phyloP scores from a whole-genome alignment of 2,797 vertebrate species.

The Heterohyrax brucei region DNA sequence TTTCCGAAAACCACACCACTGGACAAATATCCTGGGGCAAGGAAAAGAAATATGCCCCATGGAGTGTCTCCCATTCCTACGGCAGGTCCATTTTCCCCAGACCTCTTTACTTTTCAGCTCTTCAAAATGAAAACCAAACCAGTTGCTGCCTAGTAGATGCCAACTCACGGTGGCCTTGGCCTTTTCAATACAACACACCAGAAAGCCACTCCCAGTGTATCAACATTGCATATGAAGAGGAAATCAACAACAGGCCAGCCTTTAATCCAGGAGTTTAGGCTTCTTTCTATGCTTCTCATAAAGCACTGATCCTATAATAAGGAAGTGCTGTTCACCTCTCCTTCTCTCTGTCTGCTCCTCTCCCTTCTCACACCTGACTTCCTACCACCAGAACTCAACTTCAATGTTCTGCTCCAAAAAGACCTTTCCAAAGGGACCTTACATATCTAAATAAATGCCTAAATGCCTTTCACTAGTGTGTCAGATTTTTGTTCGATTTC shows the following conservation, averaged over 20 bases:
- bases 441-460: neutral
- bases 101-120: neutral
- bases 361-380: neutral
- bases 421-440: neutral
- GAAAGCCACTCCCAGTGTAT: neutral
- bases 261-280: neutral
- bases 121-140: neutral
- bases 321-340: neutral
- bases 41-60: neutral
- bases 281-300: neutral
- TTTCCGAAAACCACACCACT: neutral
- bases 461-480: neutral
- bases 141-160: neutral
- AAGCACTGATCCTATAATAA: neutral
- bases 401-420: neutral
- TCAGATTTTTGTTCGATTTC: neutral
- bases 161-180: neutral
- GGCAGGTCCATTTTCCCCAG: neutral
- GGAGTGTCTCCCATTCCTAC: neutral
- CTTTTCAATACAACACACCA: constrained; percentile 14
- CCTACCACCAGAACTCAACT: neutral
- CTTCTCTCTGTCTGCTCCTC: neutral
- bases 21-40: neutral
- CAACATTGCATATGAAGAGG: neutral
- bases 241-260: neutral